Evolutionary conservation across 2,113 vertebrate genomes (phyloP).

Genomic region (Ageneiosus marmoratus): DNA sequence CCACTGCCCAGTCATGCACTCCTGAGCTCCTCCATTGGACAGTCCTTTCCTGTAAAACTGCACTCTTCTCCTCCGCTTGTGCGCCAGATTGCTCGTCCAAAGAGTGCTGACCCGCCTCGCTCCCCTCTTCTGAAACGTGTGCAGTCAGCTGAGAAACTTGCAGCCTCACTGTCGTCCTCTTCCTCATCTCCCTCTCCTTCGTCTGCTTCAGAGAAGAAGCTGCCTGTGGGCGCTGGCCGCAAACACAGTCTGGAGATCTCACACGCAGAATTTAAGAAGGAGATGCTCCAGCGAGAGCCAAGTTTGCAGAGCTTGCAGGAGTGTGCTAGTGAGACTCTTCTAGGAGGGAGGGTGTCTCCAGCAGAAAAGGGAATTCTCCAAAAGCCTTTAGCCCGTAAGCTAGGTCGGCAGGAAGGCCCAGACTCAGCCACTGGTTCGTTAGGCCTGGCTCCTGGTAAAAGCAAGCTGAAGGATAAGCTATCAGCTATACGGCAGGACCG

Average conservation of each 20-base stretch:
- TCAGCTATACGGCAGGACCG: constrained; percentile 90
- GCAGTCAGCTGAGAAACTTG: constrained; percentile 90
- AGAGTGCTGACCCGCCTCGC: constrained; percentile 89
- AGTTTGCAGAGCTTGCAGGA: constrained; percentile 86
- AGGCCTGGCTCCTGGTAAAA: constrained; percentile 68
- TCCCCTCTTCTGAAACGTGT: constrained; percentile 96
- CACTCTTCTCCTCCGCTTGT: constrained; percentile 90
- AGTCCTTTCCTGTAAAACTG: constrained; percentile 87
- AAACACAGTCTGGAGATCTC: constrained; percentile 92
- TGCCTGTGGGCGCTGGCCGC: constrained; percentile 69
- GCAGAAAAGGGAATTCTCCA: constrained; percentile 84
- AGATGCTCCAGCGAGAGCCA: constrained; percentile 84
- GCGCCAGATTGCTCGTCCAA: constrained; percentile 89
- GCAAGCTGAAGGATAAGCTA: constrained; percentile 78
- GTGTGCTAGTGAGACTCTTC: constrained; percentile 71
- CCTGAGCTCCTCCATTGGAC: constrained; percentile 70
- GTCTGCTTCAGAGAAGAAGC: constrained; percentile 81
- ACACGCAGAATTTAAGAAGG: constrained; percentile 90
- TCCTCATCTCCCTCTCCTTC: constrained; percentile 81
- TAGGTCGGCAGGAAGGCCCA: constrained; percentile 75
- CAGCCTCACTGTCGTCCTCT: constrained; percentile 80
- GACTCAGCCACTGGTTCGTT: constrained; percentile 56
- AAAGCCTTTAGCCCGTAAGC: constrained; percentile 80
- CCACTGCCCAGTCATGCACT: constrained; percentile 82
- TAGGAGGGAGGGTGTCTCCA: constrained; percentile 72